Base-by-base conservation (phyloP, 2,113 vertebrate genomes). In the Poecile atricapillus region DNA sequence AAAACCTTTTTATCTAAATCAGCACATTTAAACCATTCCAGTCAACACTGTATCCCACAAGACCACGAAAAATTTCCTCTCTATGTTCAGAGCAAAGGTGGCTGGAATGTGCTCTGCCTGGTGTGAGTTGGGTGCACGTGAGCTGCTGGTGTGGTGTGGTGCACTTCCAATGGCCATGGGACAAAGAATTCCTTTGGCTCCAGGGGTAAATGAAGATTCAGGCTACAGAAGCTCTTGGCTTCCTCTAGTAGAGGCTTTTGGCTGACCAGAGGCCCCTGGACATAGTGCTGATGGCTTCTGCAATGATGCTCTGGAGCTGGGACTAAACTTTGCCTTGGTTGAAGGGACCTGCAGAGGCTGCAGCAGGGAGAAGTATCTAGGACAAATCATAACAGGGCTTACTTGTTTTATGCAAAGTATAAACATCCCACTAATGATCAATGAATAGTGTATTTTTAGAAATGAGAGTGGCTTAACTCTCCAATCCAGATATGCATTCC, bases 161-260 rank as follows among this genome's bases (percentile, higher is more conserved):
- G 77, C 28, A 35, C 59, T 95, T 87, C 65, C 5, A 10, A 3
- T 58, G 59, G 85, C 87, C 64, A 16, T 50, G 76, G 67, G 59
- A 53, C 78, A 63, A 70, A 71, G 68, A 59, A 37, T 46, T 59
- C 11, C 16, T 62, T 47, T 63, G 68, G 59, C 65, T 83, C 70
- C 46, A 22, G 75, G 74, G 13, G 5, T 55, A 27, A 65, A 83
- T 85, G 87, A 89, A 75, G 68, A 50, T 41, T 70, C 10, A 75
- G 89, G 79, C 75, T 94, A 84, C 75, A 96, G 92, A 80, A 95
- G 75, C 90, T 92, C 94, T 90, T 94, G 83, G 83, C 76, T 92
- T 94, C 79, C 50, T 94, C 85, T 90, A 1, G 11, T 13, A 91
- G 83, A 92, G 71, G 92, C 71, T 94, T 87, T 69, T 91, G 87